Evolutionary conservation across 1,140 invertebrate genomes (phyloP).

Genomic region (Littorina saxatilis): DNA sequence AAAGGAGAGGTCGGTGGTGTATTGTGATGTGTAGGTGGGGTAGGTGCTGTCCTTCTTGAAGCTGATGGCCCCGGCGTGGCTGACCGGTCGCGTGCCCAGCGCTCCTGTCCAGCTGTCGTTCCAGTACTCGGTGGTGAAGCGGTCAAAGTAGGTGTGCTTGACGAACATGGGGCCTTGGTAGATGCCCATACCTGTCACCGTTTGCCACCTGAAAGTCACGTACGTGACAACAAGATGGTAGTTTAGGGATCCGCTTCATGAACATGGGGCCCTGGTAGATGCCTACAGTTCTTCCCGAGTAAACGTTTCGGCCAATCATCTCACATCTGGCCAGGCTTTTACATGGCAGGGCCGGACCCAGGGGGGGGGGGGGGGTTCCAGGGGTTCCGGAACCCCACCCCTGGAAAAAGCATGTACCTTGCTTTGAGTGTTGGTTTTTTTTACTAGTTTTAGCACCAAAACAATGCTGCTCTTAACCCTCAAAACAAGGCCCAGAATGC

Average conservation of each 20-base stretch:
- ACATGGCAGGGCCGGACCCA: too few species aligned
- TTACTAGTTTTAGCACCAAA: too few species aligned
- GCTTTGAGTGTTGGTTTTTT: too few species aligned
- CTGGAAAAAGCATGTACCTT: too few species aligned
- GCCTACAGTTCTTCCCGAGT: too few species aligned
- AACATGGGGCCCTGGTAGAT: neutral
- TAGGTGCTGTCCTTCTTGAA: conserved; percentile 37
- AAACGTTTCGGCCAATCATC: too few species aligned
- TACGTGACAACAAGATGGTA: neutral
- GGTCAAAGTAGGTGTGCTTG: conserved; percentile 37
- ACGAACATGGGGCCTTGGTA: conserved; percentile 38
- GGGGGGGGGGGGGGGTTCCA: too few species aligned
- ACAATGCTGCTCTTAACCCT: too few species aligned
- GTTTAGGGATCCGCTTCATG: too few species aligned
- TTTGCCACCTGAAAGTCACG: conserved; percentile 19
- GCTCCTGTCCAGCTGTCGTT: neutral
- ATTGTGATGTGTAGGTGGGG: conserved; percentile 28
- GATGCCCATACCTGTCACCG: conserved; percentile 27
- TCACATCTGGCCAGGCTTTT: too few species aligned
- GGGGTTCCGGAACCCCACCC: too few species aligned
- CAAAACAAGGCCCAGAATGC: too few species aligned
- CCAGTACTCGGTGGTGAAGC: conserved; percentile 8
- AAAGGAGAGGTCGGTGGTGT: conserved; percentile 28
- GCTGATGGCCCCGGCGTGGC: conserved; percentile 40
- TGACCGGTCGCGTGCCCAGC: conserved; percentile 5